Evolutionary conservation across 30 jellyfish, hydroid and myxozoan genomes (phyloP).

Genomic region (Chrysaora quinquecirrha): DNA sequence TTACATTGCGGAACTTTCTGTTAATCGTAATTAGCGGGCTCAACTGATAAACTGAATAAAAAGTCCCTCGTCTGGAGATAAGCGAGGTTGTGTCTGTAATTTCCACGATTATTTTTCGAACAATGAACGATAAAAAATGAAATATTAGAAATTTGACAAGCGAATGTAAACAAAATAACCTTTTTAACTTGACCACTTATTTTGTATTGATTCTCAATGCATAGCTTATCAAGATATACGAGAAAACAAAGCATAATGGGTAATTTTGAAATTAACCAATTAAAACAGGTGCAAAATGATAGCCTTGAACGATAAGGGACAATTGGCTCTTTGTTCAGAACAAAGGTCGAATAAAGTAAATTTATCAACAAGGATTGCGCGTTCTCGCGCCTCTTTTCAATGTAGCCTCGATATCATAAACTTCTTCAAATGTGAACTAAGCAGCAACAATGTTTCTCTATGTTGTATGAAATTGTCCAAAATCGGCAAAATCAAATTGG

Average conservation of each 20-base stretch:
- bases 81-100: slow-evolving; percentile 17
- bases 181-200: no score
- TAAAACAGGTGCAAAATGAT: not conserved
- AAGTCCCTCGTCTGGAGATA: slow-evolving; percentile 29
- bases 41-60: not conserved
- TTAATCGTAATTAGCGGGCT: slow-evolving; percentile 20
- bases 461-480: no score
- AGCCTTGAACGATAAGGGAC: not conserved
- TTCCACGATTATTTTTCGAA: not conserved
- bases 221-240: not conserved
- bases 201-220: no score
- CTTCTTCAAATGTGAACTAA: no score
- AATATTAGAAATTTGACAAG: no score
- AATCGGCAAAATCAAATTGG: no score
- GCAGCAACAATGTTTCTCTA: no score
- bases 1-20: slow-evolving; percentile 27
- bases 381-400: no score
- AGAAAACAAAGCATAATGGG: not conserved
- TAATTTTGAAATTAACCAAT: not conserved
- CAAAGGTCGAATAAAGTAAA: not conserved
- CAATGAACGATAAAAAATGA: not conserved
- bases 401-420: no score
- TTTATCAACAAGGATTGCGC: not conserved
- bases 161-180: not conserved
- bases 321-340: not conserved